Evolutionary conservation across 2,113 vertebrate species (phyloP), one percentile per base, ranked within the genome.

Genomic region (Okapia johnstoni): DNA sequence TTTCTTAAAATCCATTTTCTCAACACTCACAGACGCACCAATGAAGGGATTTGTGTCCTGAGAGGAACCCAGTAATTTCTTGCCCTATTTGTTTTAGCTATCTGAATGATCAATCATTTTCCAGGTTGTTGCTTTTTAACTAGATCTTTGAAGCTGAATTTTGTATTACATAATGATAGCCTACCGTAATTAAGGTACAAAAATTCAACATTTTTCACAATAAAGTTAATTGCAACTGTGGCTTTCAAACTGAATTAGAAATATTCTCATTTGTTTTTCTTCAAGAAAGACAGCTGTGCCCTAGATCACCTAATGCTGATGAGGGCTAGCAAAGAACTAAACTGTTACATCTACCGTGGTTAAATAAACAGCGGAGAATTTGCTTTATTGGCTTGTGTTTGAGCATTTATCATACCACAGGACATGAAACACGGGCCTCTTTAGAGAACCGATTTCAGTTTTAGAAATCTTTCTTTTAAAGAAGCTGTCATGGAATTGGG

Each of bases 61-160:
- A 86, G 77, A 73, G 81, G 73, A 89, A 90, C 2, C 30, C 83
- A 60, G 79, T 15, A 28, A 50, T 36, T 54, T 46, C 46, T 90
- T 85, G 52, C 23, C 36, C 85, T 90, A 43, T 76, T 93, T 54
- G 95, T 88, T 77, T 90, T 70, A 43, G 48, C 52, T 89, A 26
- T 73, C 9, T 55, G 36, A 94, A 70, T 21, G 54, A 61, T 48
- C 30, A 3, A 13, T 60, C 16, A 2, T 81, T 95, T 90, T 92
- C 61, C 46, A 81, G 60, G 30, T 57, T 89, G 28, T 60, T 92
- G 76, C 9, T 97, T 93, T 93, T 88, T 76, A 94, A 58, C 55
- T 86, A 79, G 61, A 50, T 95, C 46, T 88, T 86, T n/a, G 80
- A 96, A 63, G n/a, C 30, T 95, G 40, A 40, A 73, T 96, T 96